phyloP scores from a whole-genome alignment of 1,140 invertebrate genomes.

The Drosophila micromelanica region DNA sequence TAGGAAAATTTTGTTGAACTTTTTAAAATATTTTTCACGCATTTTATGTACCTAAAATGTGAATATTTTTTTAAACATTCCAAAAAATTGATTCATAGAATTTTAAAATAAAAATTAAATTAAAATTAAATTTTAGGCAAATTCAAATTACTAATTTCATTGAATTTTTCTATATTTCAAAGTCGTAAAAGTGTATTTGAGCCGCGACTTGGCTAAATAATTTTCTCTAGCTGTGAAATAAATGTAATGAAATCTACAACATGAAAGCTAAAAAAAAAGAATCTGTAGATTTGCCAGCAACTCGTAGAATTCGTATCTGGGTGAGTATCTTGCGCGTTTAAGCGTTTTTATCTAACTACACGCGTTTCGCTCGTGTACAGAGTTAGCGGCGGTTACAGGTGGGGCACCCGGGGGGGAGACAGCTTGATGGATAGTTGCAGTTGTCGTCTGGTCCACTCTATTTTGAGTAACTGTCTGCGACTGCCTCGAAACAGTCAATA shows the following conservation, averaged over 20 bases:
- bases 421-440: conserved; percentile 14
- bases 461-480: conserved; percentile 10
- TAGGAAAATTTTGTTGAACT: too few relatives aligned
- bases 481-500: conserved; percentile 41
- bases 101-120: too few relatives aligned
- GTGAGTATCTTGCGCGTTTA: conserved; percentile 54
- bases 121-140: too few relatives aligned
- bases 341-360: conserved; percentile 75
- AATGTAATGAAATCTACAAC: conserved; percentile 29
- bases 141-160: too few relatives aligned
- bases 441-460: not conserved
- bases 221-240: not conserved
- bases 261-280: conserved; percentile 12
- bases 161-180: too few relatives aligned
- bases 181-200: not conserved
- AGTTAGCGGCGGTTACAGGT: too few relatives aligned
- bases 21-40: too few relatives aligned
- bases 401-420: too few relatives aligned
- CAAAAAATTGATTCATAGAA: too few relatives aligned
- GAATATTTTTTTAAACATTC: too few relatives aligned
- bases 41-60: not conserved
- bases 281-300: conserved; percentile 14
- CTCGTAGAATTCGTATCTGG: conserved; percentile 21
- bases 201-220: not conserved
- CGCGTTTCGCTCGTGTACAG: conserved; percentile 62